These are phyloP conservation scores for Guaruba guarouba DNA, from an alignment of 2,113 vertebrate species.

Conservation along the genomic window DNA sequence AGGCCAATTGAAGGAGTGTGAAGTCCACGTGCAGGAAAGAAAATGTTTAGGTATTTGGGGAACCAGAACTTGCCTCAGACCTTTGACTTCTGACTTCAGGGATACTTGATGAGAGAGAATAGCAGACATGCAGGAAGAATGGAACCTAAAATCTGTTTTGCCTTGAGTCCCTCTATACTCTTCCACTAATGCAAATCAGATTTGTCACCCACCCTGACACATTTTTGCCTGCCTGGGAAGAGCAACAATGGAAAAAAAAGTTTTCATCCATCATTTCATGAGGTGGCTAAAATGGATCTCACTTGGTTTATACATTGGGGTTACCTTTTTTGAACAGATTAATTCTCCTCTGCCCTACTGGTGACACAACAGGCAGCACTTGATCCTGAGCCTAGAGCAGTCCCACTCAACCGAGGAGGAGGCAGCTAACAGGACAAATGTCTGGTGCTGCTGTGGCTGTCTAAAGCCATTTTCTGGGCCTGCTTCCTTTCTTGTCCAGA, in stretches of 20 bases:
- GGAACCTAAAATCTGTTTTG: background rate
- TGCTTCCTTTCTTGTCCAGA: background rate
- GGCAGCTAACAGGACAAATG: background rate
- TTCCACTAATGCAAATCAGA: background rate
- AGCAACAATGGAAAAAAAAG: background rate
- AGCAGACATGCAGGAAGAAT: background rate
- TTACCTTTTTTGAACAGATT: background rate
- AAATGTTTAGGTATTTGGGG: background rate
- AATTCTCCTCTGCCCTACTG: background rate
- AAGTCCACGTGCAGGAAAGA: background rate
- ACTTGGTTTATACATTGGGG: background rate
- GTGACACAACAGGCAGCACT: background rate
- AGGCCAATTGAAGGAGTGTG: rapidly evolving
- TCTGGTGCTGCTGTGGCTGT: background rate
- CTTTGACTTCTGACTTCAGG: background rate
- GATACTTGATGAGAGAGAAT: background rate
- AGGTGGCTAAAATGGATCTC: background rate
- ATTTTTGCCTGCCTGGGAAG: background rate
- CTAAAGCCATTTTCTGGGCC: background rate
- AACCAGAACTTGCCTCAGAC: background rate
- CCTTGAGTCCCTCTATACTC: background rate
- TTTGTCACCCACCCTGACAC: background rate
- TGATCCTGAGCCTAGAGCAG: background rate
- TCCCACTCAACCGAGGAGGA: background rate
- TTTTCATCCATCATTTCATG: background rate